These are phyloP conservation scores for Pasiphila rectangulata DNA, from an alignment of 2,888 invertebrate genomes.

Conservation along the genomic window DNA sequence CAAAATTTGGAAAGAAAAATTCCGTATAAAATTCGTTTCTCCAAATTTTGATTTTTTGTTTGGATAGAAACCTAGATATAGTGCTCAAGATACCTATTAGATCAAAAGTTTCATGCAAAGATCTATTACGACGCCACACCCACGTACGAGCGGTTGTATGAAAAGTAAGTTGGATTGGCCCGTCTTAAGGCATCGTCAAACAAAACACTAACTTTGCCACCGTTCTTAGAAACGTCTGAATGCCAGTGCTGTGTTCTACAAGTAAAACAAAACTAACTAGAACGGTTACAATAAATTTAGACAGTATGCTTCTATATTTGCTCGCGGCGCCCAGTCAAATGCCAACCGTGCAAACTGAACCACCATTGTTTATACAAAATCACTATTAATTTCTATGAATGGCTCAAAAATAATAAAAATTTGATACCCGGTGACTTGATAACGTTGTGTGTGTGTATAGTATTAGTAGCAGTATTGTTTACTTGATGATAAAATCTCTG, in stretches of 20 bases:
- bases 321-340: conserved; percentile 42
- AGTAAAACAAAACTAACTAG: conserved; percentile 33
- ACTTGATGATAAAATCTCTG: not conserved
- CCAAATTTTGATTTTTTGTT: too few relatives aligned
- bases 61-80: too few relatives aligned
- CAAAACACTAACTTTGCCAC: not conserved
- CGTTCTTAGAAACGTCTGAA: not conserved
- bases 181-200: not conserved
- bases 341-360: conserved; percentile 35
- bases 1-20: too few relatives aligned
- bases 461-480: not conserved
- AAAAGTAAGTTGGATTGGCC: too few relatives aligned
- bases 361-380: conserved; percentile 21
- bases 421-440: not conserved
- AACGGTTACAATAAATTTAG: conserved; percentile 44
- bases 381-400: not conserved
- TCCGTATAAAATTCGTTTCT: too few relatives aligned
- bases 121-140: too few relatives aligned
- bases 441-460: not conserved
- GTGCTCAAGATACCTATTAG: too few relatives aligned
- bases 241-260: conserved; percentile 5
- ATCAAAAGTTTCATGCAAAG: too few relatives aligned
- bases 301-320: conserved; percentile 56
- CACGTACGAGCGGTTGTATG: too few relatives aligned
- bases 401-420: not conserved